Base-by-base conservation (phyloP, 2,113 vertebrate species). In the Halcyon malimbica region DNA sequence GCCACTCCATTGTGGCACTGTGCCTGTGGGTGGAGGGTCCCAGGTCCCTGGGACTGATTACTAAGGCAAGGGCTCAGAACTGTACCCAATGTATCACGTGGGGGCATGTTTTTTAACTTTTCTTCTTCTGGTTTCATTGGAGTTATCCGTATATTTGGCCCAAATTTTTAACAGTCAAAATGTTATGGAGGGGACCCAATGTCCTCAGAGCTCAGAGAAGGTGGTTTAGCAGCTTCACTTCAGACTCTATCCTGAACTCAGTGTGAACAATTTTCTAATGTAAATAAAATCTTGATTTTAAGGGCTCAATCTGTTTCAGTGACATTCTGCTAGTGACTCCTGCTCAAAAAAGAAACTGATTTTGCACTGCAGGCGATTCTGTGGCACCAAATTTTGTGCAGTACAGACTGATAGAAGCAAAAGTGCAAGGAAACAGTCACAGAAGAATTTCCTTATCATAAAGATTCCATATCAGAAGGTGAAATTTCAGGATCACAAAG, bases 11-110 rank as follows among this genome's bases (percentile, higher is more conserved):
- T 35, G 35, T 35, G 35, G 19, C 35, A n/a, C 4, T 63, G 23
- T 69, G 24, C 19, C 54, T 65, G 1, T 50, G 25, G 62, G 29
- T 87, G 12, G 37, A 44, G 24, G 17, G 35, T 80, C 35, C 20
- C 26, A 48, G 17, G 60, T 63, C 77, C 7, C 23, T 3, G 35
- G 25, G 9, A 26, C 18, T 54, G 41, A 57, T 12, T 33, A 21
- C 31, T 46, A 46, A 81, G 21, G n/a, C 37, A 78, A 0, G 2
- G 16, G 24, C 29, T 93, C 1, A 0, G 4, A 26, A 20, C 8
- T 7, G 26, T n/a, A 29, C 12, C 13, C 11, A 18, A 3, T 11
- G 2, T 46, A 3, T 67, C 31, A 29, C 37, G 64, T 10, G 3
- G 78, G 15, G 37, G 10, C 7, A 26, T 28, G 23, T 28, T 89